These are phyloP conservation scores for Puntigrus tetrazona DNA, from an alignment of 2,113 vertebrate genomes.

Conservation along the genomic window DNA sequence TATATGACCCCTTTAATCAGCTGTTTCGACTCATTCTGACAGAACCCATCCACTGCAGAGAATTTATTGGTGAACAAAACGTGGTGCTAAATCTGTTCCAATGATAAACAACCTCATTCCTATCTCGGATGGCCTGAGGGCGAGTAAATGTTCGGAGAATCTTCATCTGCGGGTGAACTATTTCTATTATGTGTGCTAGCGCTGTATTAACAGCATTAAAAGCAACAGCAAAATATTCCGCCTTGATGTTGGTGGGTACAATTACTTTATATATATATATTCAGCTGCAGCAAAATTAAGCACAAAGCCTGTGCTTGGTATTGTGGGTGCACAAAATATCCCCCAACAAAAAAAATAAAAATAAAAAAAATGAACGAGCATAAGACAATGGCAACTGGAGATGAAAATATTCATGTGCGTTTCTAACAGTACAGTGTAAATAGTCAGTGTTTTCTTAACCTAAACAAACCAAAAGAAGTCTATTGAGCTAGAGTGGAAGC, in stretches of 20 bases:
- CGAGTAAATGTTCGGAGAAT: neutral
- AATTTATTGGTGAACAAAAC: too few relatives aligned
- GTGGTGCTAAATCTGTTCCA: neutral
- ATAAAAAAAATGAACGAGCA: neutral
- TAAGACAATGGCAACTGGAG: constrained; percentile 16
- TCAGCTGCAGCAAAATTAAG: constrained; percentile 18
- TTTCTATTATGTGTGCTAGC: neutral
- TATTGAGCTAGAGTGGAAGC: constrained; percentile 49
- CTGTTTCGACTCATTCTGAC: too few relatives aligned
- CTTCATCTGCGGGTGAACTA: neutral
- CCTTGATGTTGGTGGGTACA: neutral
- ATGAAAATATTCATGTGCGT: constrained; percentile 37
- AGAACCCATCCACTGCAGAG: too few relatives aligned
- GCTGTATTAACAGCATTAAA: constrained; percentile 9
- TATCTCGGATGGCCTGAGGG: neutral
- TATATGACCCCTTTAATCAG: too few relatives aligned
- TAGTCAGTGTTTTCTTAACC: constrained; percentile 23
- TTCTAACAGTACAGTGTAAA: constrained; percentile 19
- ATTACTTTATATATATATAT: neutral
- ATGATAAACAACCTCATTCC: neutral
- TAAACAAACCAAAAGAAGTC: constrained; percentile 45
- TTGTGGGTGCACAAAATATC: neutral
- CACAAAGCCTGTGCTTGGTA: constrained; percentile 7
- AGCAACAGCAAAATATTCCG: neutral
- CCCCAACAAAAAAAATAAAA: neutral